Evolutionary conservation across 2,888 invertebrate species (phyloP), one percentile per base, ranked within the genome.

Genomic region (Trachelus stipa): DNA sequence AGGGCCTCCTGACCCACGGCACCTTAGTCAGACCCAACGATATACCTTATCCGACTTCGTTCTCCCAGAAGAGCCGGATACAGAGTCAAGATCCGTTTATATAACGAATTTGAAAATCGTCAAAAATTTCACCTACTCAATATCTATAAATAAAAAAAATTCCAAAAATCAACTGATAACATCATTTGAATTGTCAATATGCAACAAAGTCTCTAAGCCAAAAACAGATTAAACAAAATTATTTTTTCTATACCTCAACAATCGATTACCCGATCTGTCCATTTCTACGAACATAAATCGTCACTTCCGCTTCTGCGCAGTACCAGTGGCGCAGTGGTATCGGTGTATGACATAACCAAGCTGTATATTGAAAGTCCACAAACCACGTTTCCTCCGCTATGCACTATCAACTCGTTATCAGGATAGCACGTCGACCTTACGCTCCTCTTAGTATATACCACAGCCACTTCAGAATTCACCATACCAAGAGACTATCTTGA

Each of bases 11-110:
- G 71, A 71, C 71, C 71, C 71, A 33, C 71, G 71, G 31, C 71
- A 71, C 71, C 34, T 71, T 71, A 23, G 71, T 15, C 31, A 9
- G 71, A n/a, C 71, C 71, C 33, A 71, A 31, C 33, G 11, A 71
- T 31, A 71, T 71, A 56, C 71, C 71, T 31, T 34, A 71, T 34
- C 31, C 71, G 12, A 71, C 71, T 30, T 71, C 71, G 71, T 71
- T 71, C 31, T 12, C 31, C 31, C 71, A 71, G 1, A 56, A 56
- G 56, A 15, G 9, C 56, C 23, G 56, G 56, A 56, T 56, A 9
- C 56, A 23, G 23, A 23, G 23, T 23, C 9, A 15, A 40, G 23
- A 9, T 6, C 9, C 56, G 4, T 9, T 56, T 23, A 56, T 3
- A 23, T 23, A 2, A 23, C 9, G 23, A 56, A 23, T 56, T 0